A percentile compares a stretch with the other conserved stretches of the same genome.
phyloP scores from a whole-genome alignment of 2,888 invertebrate genomes.

The Margaritifera margaritifera region DNA sequence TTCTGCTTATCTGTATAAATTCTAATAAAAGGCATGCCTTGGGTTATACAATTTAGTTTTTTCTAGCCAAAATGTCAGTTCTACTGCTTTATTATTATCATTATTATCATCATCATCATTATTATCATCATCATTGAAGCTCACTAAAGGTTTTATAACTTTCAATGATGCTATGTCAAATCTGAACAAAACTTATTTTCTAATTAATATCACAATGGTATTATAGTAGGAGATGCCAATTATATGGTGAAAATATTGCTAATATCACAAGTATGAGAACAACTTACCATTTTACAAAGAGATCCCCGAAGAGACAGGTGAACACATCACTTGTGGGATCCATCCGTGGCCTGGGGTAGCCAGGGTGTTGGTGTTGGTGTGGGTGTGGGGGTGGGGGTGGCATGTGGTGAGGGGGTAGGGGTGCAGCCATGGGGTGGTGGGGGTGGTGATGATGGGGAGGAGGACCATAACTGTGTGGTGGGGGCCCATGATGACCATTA shows the following conservation, averaged over 20 bases:
- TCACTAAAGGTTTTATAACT: too few species aligned
- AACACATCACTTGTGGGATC: slow-evolving; percentile 66
- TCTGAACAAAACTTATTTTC: too few species aligned
- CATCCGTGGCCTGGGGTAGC: slow-evolving; percentile 48
- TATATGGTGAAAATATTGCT: slow-evolving; percentile 7
- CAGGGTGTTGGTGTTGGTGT: slow-evolving; percentile 25
- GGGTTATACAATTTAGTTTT: too few species aligned
- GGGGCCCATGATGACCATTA: slow-evolving; percentile 44
- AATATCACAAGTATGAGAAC: background rate
- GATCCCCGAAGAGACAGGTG: slow-evolving; percentile 64
- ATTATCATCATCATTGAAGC: too few species aligned
- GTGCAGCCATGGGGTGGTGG: slow-evolving; percentile 32
- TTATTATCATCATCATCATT: too few species aligned
- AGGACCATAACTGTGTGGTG: slow-evolving; percentile 35
- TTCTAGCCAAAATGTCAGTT: too few species aligned
- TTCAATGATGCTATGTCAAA: too few species aligned
- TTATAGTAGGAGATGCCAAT: slow-evolving; percentile 2
- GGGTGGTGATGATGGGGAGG: slow-evolving; percentile 26
- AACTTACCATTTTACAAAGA: slow-evolving; percentile 66
- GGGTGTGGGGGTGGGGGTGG: slow-evolving; percentile 28
- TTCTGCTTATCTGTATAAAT: too few species aligned
- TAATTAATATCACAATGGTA: background rate
- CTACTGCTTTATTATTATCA: too few species aligned
- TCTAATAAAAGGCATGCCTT: too few species aligned
- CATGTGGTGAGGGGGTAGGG: slow-evolving; percentile 27